Base-by-base conservation (phyloP, 1,140 invertebrate genomes). In the Manduca sexta region DNA sequence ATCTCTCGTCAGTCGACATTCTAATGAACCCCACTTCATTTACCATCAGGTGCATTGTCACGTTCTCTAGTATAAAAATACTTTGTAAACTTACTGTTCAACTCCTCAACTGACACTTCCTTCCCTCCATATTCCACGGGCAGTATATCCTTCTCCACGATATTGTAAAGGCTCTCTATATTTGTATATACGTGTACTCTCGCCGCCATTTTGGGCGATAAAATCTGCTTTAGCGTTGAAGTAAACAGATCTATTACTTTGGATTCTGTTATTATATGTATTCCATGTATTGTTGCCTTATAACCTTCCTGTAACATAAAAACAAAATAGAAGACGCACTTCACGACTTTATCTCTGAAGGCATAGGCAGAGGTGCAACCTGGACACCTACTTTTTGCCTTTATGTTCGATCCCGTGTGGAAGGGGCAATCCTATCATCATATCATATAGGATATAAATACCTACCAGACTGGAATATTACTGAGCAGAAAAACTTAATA, bases 41-140 rank as follows among this genome's bases (percentile, higher is more conserved):
- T n/a, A n/a, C n/a, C n/a, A n/a, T n/a, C n/a, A n/a, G n/a, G n/a
- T n/a, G n/a, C n/a, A n/a, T n/a, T n/a, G n/a, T n/a, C n/a, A n/a
- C n/a, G n/a, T n/a, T n/a, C n/a, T n/a, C n/a, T n/a, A n/a, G n/a
- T n/a, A n/a, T n/a, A n/a, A n/a, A n/a, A n/a, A n/a, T n/a, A n/a
- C 29, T 30, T 6, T 11, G 29, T 6, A 18, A 13, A 26, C 13
- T 39, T 47, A 72, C 72, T 48, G 41, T 58, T 49, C 2, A 74
- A n/a, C 35, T 63, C 55, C 8, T 48, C 48, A 7, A 74, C 6
- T 4, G 67, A 43, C 18, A 21, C 52, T 21, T 68, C 55, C 3
- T 44, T 52, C 0, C 75, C 75, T 8, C 68, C 74, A 51, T 69
- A 77, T 5, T 80, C 69, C 7, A 13, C 13, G 12, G 74, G 72